A percentile compares a stretch with the other conserved stretches of the same genome.
Conservation (phyloP, 2,888 invertebrate species). For the Hyles lineata region DNA sequence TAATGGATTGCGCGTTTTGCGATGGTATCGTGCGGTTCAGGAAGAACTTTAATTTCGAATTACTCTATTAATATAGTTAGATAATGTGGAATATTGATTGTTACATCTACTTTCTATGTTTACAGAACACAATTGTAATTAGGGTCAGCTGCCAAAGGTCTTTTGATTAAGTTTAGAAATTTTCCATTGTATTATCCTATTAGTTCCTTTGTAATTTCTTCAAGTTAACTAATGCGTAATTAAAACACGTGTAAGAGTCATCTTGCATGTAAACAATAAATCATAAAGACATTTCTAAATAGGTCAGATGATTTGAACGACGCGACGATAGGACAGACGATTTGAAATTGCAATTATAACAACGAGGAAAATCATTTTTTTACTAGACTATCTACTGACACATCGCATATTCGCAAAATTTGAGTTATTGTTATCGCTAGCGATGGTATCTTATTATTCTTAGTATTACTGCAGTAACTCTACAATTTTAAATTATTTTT, state of each 20-base stretch:
- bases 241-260: slow-evolving; percentile 2
- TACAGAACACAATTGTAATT: not conserved
- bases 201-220: not conserved
- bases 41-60: slow-evolving; percentile 44
- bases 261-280: not conserved
- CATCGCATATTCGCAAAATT: not conserved
- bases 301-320: too few species aligned
- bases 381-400: not conserved
- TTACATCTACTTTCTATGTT: slow-evolving; percentile 19
- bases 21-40: slow-evolving; percentile 55
- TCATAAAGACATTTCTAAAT: not conserved
- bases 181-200: not conserved
- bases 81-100: slow-evolving; percentile 4
- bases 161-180: not conserved
- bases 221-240: not conserved
- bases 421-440: not conserved
- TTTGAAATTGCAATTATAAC: not conserved
- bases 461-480: not conserved
- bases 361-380: not conserved
- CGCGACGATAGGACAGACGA: too few species aligned
- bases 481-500: too few species aligned
- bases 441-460: not conserved
- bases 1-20: slow-evolving; percentile 60
- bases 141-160: not conserved
- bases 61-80: slow-evolving; percentile 41